Conservation (phyloP, 2,888 invertebrate genomes). For the Yponomeuta evonymella region DNA sequence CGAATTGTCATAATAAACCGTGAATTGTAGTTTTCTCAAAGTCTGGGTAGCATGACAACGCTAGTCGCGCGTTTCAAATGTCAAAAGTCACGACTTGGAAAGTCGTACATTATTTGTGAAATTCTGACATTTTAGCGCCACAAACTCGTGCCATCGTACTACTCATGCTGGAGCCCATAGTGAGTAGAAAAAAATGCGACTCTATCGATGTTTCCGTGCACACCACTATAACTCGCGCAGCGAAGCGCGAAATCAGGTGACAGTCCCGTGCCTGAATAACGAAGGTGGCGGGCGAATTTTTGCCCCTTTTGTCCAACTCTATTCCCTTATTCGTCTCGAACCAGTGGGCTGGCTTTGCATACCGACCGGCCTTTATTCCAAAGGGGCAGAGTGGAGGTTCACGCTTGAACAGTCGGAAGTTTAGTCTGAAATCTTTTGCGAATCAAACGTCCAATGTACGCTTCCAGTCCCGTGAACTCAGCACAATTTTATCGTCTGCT, state of each 20-base stretch:
- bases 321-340: not conserved
- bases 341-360: not conserved
- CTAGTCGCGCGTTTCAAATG: no score
- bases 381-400: not conserved
- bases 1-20: no score
- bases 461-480: not conserved
- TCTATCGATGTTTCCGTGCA: not conserved
- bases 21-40: no score
- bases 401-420: not conserved
- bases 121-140: no score
- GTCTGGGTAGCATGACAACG: no score
- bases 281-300: constrained; percentile 1
- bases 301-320: constrained; percentile 1
- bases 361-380: not conserved
- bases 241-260: constrained; percentile 1
- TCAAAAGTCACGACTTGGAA: no score
- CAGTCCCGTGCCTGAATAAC: not conserved
- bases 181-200: not conserved
- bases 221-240: not conserved
- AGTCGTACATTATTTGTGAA: no score
- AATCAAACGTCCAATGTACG: constrained; percentile 1
- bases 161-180: not conserved
- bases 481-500: not conserved
- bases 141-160: no score
- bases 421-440: not conserved